These are phyloP conservation scores for Apostichopus californicus DNA, from an alignment of 35 echinoderm and acorn worm species.

Conservation along the genomic window DNA sequence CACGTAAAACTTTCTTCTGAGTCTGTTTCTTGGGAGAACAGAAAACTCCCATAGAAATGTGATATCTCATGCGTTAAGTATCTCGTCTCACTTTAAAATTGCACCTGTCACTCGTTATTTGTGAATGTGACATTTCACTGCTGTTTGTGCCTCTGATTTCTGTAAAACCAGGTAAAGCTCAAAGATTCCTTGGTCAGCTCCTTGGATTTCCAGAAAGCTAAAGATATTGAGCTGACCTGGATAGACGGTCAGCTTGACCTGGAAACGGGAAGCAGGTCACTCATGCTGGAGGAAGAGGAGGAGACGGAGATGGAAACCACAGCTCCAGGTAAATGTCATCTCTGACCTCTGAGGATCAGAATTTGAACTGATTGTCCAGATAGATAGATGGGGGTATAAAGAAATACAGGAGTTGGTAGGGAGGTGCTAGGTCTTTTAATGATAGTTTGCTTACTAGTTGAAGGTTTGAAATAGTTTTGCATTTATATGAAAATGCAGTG, in stretches of 20 bases:
- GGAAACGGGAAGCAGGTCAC: constrained; percentile 40
- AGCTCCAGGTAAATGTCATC: constrained; percentile 58
- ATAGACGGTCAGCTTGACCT: constrained; percentile 87
- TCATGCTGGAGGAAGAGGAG: constrained; percentile 42
- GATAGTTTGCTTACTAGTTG: too few species aligned
- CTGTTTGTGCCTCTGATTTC: too few species aligned
- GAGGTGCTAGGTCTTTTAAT: not conserved
- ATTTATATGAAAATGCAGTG: too few species aligned
- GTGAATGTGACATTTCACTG: too few species aligned
- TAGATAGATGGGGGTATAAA: not conserved
- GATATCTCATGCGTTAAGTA: too few species aligned
- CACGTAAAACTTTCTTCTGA: too few species aligned
- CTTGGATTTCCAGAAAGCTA: constrained; percentile 86
- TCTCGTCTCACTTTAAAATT: too few species aligned
- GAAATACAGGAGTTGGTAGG: not conserved
- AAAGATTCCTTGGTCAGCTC: constrained; percentile 94
- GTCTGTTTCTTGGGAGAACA: too few species aligned
- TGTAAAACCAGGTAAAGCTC: constrained; percentile 74
- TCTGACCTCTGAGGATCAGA: not conserved
- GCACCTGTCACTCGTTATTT: too few species aligned
- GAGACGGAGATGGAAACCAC: constrained; percentile 57
- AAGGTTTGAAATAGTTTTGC: too few species aligned
- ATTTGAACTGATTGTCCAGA: not conserved
- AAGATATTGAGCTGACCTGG: constrained; percentile 95
- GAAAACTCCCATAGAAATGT: too few species aligned